Conservation (phyloP, 92 coral and sea anemone species). For the Phenganax stokvisi region DNA sequence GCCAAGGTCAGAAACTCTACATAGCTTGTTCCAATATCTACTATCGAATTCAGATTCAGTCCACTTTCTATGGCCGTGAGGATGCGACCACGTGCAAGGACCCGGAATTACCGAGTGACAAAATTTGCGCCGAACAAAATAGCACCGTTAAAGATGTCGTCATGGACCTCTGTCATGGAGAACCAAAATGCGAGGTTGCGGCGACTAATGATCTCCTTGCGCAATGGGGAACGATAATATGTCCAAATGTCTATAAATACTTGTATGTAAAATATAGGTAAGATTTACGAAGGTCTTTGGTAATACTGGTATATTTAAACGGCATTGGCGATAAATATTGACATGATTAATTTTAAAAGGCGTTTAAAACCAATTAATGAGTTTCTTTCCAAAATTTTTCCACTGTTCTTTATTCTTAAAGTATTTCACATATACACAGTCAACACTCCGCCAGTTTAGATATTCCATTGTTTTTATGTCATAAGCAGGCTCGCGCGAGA, state of each 20-base stretch:
- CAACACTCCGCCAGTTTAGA: too few species aligned
- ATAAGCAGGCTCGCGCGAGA: too few species aligned
- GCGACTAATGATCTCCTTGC: slow-evolving; percentile 75
- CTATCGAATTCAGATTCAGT: slow-evolving; percentile 52
- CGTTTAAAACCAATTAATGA: too few species aligned
- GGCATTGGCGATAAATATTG: too few species aligned
- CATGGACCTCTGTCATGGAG: slow-evolving; percentile 74
- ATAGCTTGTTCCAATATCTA: slow-evolving; percentile 65
- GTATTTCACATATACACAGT: too few species aligned
- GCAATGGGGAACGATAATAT: slow-evolving; percentile 70
- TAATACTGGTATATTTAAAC: too few species aligned
- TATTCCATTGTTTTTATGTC: too few species aligned
- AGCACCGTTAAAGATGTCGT: slow-evolving; percentile 42
- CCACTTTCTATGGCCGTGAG: slow-evolving; percentile 75
- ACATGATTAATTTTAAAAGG: too few species aligned
- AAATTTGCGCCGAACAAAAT: slow-evolving; percentile 36
- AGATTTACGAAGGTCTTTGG: not conserved
- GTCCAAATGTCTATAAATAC: slow-evolving; percentile 77
- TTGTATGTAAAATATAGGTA: slow-evolving; percentile 78
- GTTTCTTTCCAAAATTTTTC: too few species aligned
- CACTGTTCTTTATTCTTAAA: too few species aligned
- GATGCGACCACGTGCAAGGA: slow-evolving; percentile 61
- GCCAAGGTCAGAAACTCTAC: slow-evolving; percentile 83
- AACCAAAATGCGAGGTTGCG: slow-evolving; percentile 59
- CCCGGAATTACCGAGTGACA: slow-evolving; percentile 56